A percentile compares a stretch with the other conserved stretches of the same genome.
Conservation (phyloP, 2,888 invertebrate species). For the Nowickia ferox region DNA sequence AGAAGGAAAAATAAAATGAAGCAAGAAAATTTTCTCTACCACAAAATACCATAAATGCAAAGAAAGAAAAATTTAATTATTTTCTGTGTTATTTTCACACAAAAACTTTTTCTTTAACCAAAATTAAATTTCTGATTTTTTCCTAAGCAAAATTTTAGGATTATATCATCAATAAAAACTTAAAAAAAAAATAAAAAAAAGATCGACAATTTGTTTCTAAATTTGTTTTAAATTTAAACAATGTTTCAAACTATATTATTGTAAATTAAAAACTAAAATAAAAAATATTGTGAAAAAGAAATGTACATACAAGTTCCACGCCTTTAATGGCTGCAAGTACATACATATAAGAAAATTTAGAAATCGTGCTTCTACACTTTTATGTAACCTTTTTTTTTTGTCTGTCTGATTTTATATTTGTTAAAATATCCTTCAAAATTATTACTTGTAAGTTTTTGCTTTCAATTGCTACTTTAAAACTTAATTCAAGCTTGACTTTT, state of each 20-base stretch:
- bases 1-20: conserved; percentile 36
- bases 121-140: conserved; percentile 6
- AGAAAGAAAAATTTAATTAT: conserved; percentile 45
- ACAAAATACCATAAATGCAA: conserved; percentile 60
- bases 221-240: background rate
- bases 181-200: conserved; percentile 14
- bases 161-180: conserved; percentile 53
- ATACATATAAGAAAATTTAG: conserved; percentile 18
- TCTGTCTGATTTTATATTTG: conserved; percentile 12
- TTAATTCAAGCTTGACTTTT: conserved; percentile 39
- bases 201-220: background rate
- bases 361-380: conserved; percentile 41
- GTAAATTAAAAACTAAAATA: background rate
- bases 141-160: conserved; percentile 16
- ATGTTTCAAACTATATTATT: background rate
- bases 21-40: conserved; percentile 68
- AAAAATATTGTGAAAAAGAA: background rate
- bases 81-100: conserved; percentile 37
- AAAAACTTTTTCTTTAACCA: conserved; percentile 18
- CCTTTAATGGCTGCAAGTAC: conserved; percentile 38
- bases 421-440: conserved; percentile 39
- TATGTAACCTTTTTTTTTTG: conserved; percentile 44
- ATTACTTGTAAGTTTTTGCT: background rate
- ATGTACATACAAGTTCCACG: conserved; percentile 41
- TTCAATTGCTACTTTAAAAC: conserved; percentile 24